Conservation (phyloP, 53 echinoderm and acorn worm genomes). For the Luidia sarsii region DNA sequence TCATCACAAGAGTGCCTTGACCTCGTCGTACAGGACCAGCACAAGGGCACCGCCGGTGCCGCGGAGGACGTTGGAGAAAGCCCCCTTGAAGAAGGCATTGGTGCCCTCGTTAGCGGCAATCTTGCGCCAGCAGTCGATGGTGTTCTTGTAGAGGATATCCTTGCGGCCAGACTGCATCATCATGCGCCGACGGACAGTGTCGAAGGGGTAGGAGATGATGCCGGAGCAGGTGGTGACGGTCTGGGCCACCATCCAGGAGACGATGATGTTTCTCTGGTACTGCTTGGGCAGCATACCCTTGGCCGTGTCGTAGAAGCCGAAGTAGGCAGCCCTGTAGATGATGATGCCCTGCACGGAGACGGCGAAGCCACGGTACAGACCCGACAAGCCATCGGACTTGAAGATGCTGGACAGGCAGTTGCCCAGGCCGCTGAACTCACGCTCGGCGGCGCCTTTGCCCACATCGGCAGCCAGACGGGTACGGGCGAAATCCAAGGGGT, state of each 20-base stretch:
- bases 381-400: conserved; percentile 90
- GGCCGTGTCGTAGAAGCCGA: conserved; percentile 97
- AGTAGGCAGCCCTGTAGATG: conserved; percentile 97
- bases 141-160: conserved; percentile 92
- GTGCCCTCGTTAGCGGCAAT: conserved; percentile 75
- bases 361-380: conserved; percentile 90
- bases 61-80: conserved; percentile 92
- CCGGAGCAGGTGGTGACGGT: conserved; percentile 89
- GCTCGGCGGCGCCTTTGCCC: conserved; percentile 67
- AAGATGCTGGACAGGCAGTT: conserved; percentile 80
- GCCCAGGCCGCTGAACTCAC: conserved; percentile 88
- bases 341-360: conserved; percentile 98
- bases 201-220: conserved; percentile 97
- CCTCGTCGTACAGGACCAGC: conserved; percentile 88
- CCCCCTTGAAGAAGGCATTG: conserved; percentile 94
- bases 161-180: conserved; percentile 98
- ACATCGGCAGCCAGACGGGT: conserved; percentile 97
- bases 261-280: conserved; percentile 67
- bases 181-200: conserved; percentile 98
- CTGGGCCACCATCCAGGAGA: conserved; percentile 98
- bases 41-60: conserved; percentile 93
- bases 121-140: conserved; percentile 95
- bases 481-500: conserved; percentile 97
- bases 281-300: conserved; percentile 84
- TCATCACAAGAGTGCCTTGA: conserved; percentile 56